Base-by-base conservation (phyloP, 2,888 invertebrate genomes). In the Silvanus unidentatus region DNA sequence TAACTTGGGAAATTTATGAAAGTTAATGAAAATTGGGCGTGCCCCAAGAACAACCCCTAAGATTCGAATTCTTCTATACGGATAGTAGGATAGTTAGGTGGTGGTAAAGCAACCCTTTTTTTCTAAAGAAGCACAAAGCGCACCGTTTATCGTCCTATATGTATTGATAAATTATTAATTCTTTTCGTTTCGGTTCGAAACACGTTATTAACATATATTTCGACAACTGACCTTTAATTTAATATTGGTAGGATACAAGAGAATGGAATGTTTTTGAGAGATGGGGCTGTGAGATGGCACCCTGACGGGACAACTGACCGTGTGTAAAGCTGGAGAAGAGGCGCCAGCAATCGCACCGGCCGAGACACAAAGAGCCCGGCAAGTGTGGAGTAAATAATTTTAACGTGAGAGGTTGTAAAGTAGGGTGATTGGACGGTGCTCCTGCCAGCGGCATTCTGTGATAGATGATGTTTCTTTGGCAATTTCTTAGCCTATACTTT, bases 331-430 rank as follows among this genome's bases (percentile, higher is more conserved):
- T 51, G 68, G 46, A 54, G 55, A 71, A n/a, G 61, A 74, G 45
- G 71, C 65, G 59, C 63, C 68, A 52, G 73, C 64, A 45, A 73
- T 73, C 57, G 72, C 73, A 60, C 73, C 74, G 74, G 74, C 74
- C 65, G 74, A 76, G 63, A 76, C 77, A 59, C 61, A 61, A 60
- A 63, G 62, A 54, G 55, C 52, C 60, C 63, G 64, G 59, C 59
- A 63, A 12, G 13, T 63, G 73, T 68, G 74, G 66, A 40, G 70
- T 50, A 60, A 64, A 64, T 65, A 63, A 63, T 64, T 64, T 59
- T 59, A 54, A 62, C 64, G 59, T 63, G 64, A 62, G 63, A 66
- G 57, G 62, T 63, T 51, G 78, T 70, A 47, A 78, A 72, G 59
- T n/a, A n/a, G n/a, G n/a, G n/a, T n/a, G n/a, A 70, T 64, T 75